These are phyloP conservation scores for Spea bombifrons DNA, from an alignment of 2,113 vertebrate species.

Conservation along the genomic window DNA sequence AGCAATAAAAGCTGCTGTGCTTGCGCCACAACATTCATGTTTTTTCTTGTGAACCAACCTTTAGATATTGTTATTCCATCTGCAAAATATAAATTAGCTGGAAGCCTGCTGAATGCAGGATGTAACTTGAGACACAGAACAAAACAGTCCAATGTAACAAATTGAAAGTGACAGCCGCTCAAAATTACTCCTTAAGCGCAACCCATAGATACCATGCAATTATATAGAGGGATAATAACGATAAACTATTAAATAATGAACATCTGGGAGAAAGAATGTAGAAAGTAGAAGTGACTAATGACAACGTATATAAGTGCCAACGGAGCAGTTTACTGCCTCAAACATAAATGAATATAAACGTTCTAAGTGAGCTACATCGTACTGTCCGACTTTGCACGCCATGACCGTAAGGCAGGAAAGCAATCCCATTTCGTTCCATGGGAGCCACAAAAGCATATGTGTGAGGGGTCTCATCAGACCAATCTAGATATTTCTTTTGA, in stretches of 20 bases:
- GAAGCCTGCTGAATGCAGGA: constrained; percentile 18
- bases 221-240: constrained; percentile 6
- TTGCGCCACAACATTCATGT: not conserved
- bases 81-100: constrained; percentile 22
- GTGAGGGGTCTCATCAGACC: no score
- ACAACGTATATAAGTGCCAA: no score
- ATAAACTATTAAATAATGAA: constrained; percentile 9
- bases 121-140: constrained; percentile 26
- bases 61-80: constrained; percentile 30
- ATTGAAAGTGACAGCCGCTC: constrained; percentile 17
- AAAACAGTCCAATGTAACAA: constrained; percentile 31
- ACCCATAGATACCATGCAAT: constrained; percentile 27
- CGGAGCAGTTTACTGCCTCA: no score
- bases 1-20: not conserved
- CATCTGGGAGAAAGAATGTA: not conserved
- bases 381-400: no score
- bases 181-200: not conserved
- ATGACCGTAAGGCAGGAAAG: no score
- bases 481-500: no score
- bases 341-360: no score
- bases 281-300: no score
- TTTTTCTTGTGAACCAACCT: not conserved
- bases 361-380: no score
- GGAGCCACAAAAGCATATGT: no score
- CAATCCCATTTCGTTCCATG: no score